phyloP scores from a whole-genome alignment of 2,113 vertebrate species.

The Zapornia atra region DNA sequence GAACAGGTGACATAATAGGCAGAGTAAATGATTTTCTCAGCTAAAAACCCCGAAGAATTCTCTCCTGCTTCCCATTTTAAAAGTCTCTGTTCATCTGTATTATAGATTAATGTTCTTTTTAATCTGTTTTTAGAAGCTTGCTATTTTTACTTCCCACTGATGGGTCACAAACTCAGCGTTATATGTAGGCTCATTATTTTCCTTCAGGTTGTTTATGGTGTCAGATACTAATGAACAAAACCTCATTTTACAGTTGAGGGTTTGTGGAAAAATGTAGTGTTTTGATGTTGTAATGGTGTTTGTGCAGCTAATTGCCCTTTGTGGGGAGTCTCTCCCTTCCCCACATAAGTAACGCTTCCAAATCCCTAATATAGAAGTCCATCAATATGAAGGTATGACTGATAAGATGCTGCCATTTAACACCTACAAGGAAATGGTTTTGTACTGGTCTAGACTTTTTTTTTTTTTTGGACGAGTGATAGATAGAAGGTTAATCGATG shows the following conservation, averaged over 20 bases:
- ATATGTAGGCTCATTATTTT: background rate
- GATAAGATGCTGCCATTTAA: background rate
- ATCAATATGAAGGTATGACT: background rate
- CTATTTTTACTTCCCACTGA: background rate
- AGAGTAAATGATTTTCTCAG: background rate
- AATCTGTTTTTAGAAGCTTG: conserved; percentile 1
- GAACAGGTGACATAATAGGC: background rate
- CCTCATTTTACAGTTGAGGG: background rate
- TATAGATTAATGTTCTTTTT: background rate
- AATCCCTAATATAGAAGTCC: background rate
- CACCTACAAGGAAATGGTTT: conserved; percentile 20
- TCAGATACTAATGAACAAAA: background rate
- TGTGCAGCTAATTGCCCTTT: background rate
- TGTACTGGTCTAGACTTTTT: background rate
- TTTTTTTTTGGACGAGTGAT: conserved; percentile 55
- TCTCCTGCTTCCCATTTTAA: background rate
- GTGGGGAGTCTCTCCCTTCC: background rate
- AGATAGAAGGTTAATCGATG: conserved; percentile 81
- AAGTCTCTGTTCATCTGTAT: background rate
- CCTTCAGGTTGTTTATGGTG: background rate
- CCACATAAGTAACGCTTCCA: background rate
- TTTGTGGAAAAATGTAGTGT: background rate
- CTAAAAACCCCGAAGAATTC: background rate
- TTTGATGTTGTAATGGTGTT: background rate
- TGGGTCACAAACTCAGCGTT: background rate